Percentiles rank a stretch among this genome's conserved stretches.
Evolutionary conservation across 2,113 vertebrate genomes (phyloP).

Genomic region (Diphyllodes magnificus): DNA sequence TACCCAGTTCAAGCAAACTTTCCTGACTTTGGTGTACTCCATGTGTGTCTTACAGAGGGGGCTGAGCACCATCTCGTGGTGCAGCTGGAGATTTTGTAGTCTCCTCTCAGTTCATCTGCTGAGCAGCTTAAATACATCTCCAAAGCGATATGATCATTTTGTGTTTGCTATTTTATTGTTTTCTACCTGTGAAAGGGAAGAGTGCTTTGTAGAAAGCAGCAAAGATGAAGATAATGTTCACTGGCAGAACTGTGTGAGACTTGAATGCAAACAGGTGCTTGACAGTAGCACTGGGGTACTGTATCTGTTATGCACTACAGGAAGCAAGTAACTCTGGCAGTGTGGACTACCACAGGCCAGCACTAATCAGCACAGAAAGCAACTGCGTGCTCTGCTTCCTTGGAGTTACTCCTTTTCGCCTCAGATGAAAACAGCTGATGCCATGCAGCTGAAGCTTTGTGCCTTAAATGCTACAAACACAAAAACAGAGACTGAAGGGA

Average conservation of each 20-base stretch:
- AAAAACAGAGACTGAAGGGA: not conserved
- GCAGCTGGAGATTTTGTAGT: not conserved
- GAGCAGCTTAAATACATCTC: not conserved
- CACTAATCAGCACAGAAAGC: not conserved
- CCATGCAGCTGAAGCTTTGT: not conserved
- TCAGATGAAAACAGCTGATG: not conserved
- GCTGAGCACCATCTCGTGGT: slow-evolving; percentile 40
- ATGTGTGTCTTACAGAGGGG: not conserved
- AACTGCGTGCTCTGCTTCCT: accelerated
- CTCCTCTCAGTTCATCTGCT: not conserved
- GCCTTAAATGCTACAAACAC: not conserved
- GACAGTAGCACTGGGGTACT: not conserved
- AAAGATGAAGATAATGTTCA: not conserved
- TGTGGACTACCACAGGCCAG: not conserved
- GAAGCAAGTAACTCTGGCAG: not conserved
- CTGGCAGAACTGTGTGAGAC: not conserved
- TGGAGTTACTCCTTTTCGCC: not conserved
- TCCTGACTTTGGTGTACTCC: not conserved
- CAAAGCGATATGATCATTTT: not conserved
- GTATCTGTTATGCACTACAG: not conserved
- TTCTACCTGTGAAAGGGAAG: not conserved
- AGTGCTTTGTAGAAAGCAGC: not conserved
- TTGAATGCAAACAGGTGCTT: not conserved
- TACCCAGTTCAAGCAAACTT: not conserved
- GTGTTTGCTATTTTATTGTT: not conserved